Evolutionary conservation across 2,113 vertebrate species (phyloP).

Genomic region (Irena cyanogastra): DNA sequence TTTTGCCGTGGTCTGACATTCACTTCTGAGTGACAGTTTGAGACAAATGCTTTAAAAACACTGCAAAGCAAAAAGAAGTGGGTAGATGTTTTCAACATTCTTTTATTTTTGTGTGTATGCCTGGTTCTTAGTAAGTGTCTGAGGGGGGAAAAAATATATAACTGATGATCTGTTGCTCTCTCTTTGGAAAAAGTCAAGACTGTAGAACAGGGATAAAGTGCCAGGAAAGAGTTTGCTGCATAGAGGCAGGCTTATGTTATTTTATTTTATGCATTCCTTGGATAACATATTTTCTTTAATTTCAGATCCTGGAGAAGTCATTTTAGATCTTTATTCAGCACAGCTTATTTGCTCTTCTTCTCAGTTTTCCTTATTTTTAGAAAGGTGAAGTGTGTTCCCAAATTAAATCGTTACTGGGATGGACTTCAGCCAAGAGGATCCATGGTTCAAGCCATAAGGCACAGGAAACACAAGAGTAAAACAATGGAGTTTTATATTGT

Average conservation of each 20-base stretch:
- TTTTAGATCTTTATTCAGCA: constrained; percentile 15
- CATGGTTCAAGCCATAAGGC: not conserved
- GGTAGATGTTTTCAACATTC: constrained; percentile 30
- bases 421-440: constrained; percentile 45
- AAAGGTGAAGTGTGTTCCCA: constrained; percentile 37
- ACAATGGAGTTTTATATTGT: constrained; percentile 17
- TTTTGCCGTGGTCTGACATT: not conserved
- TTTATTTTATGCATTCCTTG: not conserved
- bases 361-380: constrained; percentile 49
- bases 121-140: constrained; percentile 6
- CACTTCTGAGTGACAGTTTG: not conserved
- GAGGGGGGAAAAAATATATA: not conserved
- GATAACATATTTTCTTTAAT: not conserved
- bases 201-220: constrained; percentile 7
- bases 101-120: constrained; percentile 7
- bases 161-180: constrained; percentile 11
- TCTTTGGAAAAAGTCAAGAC: constrained; percentile 23
- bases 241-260: not conserved
- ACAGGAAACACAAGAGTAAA: not conserved
- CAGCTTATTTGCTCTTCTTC: constrained; percentile 4
- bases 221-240: not conserved
- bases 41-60: constrained; percentile 18
- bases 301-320: not conserved
- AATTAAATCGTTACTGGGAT: constrained; percentile 21
- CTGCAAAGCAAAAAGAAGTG: not conserved